These are phyloP conservation scores for Eubasilissa splendida DNA, from an alignment of 2,888 invertebrate genomes.

Conservation along the genomic window DNA sequence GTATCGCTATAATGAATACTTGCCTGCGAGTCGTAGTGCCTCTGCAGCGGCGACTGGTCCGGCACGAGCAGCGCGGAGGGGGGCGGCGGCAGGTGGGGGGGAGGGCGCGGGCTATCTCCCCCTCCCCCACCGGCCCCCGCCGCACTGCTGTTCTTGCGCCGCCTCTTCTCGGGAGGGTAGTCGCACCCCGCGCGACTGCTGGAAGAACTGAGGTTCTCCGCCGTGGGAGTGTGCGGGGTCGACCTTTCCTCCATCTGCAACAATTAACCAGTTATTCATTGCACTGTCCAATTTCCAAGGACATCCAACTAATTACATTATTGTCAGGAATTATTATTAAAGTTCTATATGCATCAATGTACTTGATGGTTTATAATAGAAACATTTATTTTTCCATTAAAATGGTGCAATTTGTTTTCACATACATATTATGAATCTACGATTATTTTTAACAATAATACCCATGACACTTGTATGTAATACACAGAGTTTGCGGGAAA, in stretches of 20 bases:
- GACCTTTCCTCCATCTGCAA: constrained; percentile 69
- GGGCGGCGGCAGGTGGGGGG: constrained; percentile 44
- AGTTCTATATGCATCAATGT: too few relatives aligned
- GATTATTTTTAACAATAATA: too few relatives aligned
- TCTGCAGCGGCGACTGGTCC: constrained; percentile 52
- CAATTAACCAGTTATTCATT: neutral
- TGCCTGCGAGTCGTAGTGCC: constrained; percentile 56
- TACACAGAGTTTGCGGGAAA: too few relatives aligned
- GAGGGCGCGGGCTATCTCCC: constrained; percentile 60
- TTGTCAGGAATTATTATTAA: too few relatives aligned
- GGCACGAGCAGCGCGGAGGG: constrained; percentile 49
- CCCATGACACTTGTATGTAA: too few relatives aligned
- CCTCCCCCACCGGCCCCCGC: constrained; percentile 65
- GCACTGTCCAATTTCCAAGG: neutral
- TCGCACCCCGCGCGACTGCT: constrained; percentile 68
- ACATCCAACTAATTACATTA: too few relatives aligned
- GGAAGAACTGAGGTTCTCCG: constrained; percentile 68
- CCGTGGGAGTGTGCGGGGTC: constrained; percentile 66
- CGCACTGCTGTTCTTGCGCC: constrained; percentile 68
- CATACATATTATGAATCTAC: too few relatives aligned
- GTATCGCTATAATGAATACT: neutral
- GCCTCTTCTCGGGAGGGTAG: constrained; percentile 65
- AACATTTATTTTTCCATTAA: too few relatives aligned
- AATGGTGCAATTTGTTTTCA: too few relatives aligned
- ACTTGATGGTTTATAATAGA: too few relatives aligned